Base-by-base conservation (phyloP, 1,140 invertebrate species). In the Acromyrmex charruanus region DNA sequence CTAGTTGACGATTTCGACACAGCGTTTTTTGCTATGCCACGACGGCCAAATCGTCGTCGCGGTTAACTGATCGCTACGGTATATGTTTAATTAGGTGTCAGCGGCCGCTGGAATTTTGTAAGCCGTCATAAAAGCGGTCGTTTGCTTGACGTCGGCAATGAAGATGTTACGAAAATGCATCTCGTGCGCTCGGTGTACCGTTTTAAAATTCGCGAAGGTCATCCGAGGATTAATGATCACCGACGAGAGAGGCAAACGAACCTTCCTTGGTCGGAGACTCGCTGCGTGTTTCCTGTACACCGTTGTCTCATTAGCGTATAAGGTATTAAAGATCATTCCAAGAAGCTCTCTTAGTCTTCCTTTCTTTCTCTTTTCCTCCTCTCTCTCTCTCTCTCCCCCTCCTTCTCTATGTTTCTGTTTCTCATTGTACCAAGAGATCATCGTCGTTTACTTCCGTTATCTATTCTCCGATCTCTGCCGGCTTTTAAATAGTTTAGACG, bases 201-300 rank as follows among this genome's bases (percentile, higher is more conserved):
- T 89, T 77, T 88, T 80, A 89, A 69, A 75, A 89, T 89, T 85
- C 69, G 75, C 58, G 82, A 86, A 88, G 75, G 82, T 89, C 71
- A 77, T 44, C 39, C 4, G 68, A 44, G 74, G 82, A 89, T 84
- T 89, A 89, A 89, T 80, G 88, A 89, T 88, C 72, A 44, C 61
- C 87, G 72, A 74, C 59, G 18, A 63, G 39, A 44, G 72, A 53
- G 87, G 87, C 87, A 75, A 77, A 89, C 72, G 82, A 89, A 89
- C 74, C 69, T 86, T 82, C 28, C 79, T 72, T 16, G 25, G 25
- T 21, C 61, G 12, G 51, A 88, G 81, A 72, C 7, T 81, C 28
- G 39, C 59, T 49, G 49, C 53, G 69, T 58, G 61, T 89, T 86
- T 89, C 87, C 88, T 89, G 74, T 89, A 68, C 68, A 61, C 28